Conservation (phyloP, 64 coral and sea anemone genomes). For the Montipora sp. region DNA sequence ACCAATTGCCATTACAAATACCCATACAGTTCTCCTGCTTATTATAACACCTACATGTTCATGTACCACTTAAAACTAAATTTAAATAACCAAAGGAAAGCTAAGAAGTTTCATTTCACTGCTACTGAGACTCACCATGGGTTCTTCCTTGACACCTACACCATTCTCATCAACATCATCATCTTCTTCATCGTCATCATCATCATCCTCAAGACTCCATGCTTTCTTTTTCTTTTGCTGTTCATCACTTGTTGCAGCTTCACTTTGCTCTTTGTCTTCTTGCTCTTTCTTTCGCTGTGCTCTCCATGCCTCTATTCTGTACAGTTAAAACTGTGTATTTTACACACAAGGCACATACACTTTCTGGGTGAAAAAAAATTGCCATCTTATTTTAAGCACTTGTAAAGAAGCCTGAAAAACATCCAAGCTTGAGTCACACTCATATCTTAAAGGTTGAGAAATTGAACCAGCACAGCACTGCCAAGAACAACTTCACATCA, state of each 20-base stretch:
- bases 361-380: too few relatives aligned
- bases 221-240: slow-evolving; percentile 73
- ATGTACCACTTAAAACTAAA: too few relatives aligned
- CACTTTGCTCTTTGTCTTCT: slow-evolving; percentile 53
- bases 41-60: background rate
- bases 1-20: too few relatives aligned
- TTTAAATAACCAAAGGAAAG: background rate
- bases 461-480: too few relatives aligned
- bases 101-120: background rate
- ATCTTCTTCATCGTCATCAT: slow-evolving; percentile 82
- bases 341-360: too few relatives aligned
- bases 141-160: slow-evolving; percentile 36
- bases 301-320: slow-evolving; percentile 88
- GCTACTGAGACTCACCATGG: background rate
- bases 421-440: too few relatives aligned
- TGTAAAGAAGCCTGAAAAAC: too few relatives aligned
- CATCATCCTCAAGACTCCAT: slow-evolving; percentile 92
- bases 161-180: slow-evolving; percentile 1
- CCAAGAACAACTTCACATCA: too few relatives aligned
- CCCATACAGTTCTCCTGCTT: background rate
- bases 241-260: slow-evolving; percentile 20
- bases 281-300: slow-evolving; percentile 76
- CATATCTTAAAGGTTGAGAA: too few relatives aligned
- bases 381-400: too few relatives aligned
- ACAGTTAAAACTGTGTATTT: background rate